These are phyloP conservation scores for Microhierax caerulescens DNA, from an alignment of 2,797 vertebrate genomes.

Conservation along the genomic window DNA sequence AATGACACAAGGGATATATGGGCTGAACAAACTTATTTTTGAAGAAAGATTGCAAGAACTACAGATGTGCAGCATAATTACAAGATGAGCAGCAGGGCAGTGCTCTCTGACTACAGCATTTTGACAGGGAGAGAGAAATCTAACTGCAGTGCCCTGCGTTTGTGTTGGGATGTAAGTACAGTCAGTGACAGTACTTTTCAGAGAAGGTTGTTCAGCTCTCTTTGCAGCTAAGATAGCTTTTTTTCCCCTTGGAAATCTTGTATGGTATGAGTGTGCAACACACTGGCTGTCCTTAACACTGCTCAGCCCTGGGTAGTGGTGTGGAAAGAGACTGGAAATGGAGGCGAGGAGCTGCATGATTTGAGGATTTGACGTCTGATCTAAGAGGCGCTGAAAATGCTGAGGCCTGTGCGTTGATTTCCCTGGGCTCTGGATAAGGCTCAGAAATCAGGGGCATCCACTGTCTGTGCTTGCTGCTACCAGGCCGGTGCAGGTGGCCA, in stretches of 20 bases:
- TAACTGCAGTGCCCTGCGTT: not conserved
- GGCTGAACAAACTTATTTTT: not conserved
- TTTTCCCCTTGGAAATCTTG: not conserved
- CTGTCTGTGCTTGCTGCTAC: not conserved
- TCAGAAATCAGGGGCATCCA: fast-evolving
- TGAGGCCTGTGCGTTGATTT: not conserved
- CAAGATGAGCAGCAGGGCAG: fast-evolving
- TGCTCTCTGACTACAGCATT: not conserved
- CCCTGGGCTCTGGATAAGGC: not conserved
- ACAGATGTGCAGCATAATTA: not conserved
- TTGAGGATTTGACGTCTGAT: not conserved
- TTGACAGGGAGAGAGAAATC: not conserved
- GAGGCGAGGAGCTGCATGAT: not conserved
- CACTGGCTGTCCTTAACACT: not conserved
- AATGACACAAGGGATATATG: not conserved
- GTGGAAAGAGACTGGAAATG: not conserved
- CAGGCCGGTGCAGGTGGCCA: not conserved
- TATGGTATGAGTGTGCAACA: not conserved
- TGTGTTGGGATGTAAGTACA: not conserved
- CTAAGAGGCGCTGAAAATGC: not conserved
- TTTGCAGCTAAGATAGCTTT: not conserved
- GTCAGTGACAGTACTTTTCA: not conserved
- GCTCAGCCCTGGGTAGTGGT: not conserved
- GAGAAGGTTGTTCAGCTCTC: not conserved
- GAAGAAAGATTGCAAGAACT: not conserved